A percentile compares a stretch with the other conserved stretches of the same genome.
Conservation (phyloP, 2,888 invertebrate genomes). For the Macrosoma leucophasiata region DNA sequence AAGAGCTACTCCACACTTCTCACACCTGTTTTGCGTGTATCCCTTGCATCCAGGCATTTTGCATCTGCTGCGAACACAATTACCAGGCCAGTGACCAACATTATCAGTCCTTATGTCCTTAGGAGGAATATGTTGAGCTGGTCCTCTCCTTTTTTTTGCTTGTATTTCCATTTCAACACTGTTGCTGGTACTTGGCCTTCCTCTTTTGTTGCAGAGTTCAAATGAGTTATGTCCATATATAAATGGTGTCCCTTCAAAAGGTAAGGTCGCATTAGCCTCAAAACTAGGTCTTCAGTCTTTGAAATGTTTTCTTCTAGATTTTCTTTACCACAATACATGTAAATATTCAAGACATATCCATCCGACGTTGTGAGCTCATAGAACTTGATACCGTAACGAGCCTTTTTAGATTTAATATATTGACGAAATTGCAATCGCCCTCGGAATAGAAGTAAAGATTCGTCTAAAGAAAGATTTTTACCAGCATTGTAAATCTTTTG, state of each 20-base stretch:
- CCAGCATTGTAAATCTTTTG: conserved; percentile 22
- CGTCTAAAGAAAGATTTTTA: conserved; percentile 27
- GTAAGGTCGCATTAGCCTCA: conserved; percentile 29
- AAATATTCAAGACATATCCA: conserved; percentile 31
- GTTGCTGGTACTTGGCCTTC: conserved; percentile 33
- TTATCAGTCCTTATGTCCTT: conserved; percentile 34
- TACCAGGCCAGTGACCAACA: conserved; percentile 33
- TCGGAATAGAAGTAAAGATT: conserved; percentile 27
- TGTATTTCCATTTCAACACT: conserved; percentile 32
- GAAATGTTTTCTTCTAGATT: conserved; percentile 13
- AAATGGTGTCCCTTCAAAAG: conserved; percentile 31
- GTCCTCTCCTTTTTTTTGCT: conserved; percentile 32
- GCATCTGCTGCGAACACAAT: conserved; percentile 31
- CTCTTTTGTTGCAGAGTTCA: conserved; percentile 34
- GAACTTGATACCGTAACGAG: conserved; percentile 32
- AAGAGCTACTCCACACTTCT: conserved; percentile 35
- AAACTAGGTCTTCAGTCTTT: conserved; percentile 26
- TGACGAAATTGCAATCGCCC: conserved; percentile 29
- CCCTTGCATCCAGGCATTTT: conserved; percentile 35
- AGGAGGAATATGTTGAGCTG: conserved; percentile 31
- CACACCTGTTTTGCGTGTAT: conserved; percentile 33
- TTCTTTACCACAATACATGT: conserved; percentile 30
- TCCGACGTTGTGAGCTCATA: conserved; percentile 29
- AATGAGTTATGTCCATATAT: conserved; percentile 31
- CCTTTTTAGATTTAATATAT: conserved; percentile 30